phyloP scores from a whole-genome alignment of 2,113 vertebrate genomes.

The Willisornis vidua region DNA sequence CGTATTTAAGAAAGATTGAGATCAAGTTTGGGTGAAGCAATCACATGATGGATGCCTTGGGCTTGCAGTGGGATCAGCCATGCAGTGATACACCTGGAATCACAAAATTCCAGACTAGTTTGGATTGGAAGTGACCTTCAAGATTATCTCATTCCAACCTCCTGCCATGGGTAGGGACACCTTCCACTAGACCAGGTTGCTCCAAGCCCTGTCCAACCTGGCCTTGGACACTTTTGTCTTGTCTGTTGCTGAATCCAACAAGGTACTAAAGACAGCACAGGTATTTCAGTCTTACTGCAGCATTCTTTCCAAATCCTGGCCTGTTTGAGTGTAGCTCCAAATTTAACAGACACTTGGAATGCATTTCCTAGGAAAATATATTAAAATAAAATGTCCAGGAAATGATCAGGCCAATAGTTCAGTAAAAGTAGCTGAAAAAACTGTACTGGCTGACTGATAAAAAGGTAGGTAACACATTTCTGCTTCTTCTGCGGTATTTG shows the following conservation, averaged over 20 bases:
- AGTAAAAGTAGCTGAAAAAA: slow-evolving; percentile 38
- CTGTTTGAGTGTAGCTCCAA: not conserved
- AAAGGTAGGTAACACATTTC: slow-evolving; percentile 56
- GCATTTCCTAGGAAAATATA: not conserved
- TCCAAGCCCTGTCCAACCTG: too few relatives aligned
- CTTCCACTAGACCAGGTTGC: not conserved
- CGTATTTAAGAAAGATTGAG: not conserved
- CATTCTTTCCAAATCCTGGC: not conserved
- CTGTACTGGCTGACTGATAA: slow-evolving; percentile 37
- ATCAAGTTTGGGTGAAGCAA: not conserved
- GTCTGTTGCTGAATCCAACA: rapidly evolving
- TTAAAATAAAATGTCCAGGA: slow-evolving; percentile 32
- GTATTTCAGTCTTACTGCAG: not conserved
- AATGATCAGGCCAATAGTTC: slow-evolving; percentile 42
- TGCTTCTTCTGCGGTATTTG: slow-evolving; percentile 51
- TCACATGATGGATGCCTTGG: rapidly evolving
- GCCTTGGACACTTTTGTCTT: not conserved
- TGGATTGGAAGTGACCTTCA: not conserved
- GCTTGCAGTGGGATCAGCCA: not conserved
- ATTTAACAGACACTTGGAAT: not conserved
- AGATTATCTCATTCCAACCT: not conserved
- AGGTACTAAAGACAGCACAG: not conserved
- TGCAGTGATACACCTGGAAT: not conserved
- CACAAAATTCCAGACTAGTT: not conserved
- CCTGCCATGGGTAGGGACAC: not conserved